These are phyloP conservation scores for Parauchenoglanis punctatus DNA, from an alignment of 2,797 vertebrate genomes.

Conservation along the genomic window DNA sequence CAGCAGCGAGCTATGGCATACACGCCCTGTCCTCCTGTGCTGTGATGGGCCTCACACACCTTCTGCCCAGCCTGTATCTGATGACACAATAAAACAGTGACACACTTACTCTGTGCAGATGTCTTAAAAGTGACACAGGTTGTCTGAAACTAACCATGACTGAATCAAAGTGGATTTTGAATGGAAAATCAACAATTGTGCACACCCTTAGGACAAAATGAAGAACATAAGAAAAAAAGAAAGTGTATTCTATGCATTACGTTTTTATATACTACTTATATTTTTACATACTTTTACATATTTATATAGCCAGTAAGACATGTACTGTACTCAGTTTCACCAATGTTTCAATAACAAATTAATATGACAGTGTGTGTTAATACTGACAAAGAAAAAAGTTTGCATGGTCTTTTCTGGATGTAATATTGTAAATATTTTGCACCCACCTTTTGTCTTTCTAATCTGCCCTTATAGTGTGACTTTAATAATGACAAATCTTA, in stretches of 20 bases:
- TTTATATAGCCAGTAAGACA: too few relatives aligned
- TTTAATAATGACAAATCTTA: background rate
- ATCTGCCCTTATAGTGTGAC: background rate
- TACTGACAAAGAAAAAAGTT: background rate
- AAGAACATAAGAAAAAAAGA: background rate
- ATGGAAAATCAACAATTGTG: background rate
- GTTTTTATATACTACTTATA: background rate
- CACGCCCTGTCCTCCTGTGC: slow-evolving; percentile 72
- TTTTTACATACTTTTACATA: too few relatives aligned
- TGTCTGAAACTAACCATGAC: background rate
- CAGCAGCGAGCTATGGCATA: slow-evolving; percentile 85
- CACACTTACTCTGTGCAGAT: background rate
- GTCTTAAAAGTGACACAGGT: background rate
- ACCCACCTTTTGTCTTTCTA: background rate
- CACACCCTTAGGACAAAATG: background rate
- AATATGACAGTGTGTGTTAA: too few relatives aligned
- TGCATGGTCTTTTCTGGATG: background rate
- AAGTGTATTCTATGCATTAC: background rate
- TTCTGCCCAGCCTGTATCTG: slow-evolving; percentile 72
- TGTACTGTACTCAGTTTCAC: too few relatives aligned
- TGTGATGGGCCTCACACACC: slow-evolving; percentile 76
- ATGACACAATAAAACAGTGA: background rate
- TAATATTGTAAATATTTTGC: background rate
- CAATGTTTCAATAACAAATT: too few relatives aligned
- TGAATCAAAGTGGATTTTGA: background rate